Evolutionary conservation across 1,140 invertebrate species (phyloP), one percentile per base, ranked within the genome.

Genomic region (Amyelois transitella): DNA sequence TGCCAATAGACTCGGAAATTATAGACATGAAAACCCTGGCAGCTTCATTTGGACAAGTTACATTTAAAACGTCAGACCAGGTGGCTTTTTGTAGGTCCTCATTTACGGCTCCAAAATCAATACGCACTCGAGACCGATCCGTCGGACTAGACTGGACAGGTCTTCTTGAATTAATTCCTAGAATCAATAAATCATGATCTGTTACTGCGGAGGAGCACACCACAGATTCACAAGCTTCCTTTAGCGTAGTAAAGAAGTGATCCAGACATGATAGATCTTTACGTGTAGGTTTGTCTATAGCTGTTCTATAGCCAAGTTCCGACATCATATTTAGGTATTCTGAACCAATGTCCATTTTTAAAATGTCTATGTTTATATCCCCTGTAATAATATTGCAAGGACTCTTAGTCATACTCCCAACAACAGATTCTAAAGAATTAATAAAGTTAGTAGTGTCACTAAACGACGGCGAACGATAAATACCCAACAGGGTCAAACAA

Each of bases 381-480:
- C 51, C 57, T 48, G 56, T 43, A 5, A 58, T 2, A 17, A 58
- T 43, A 14, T 45, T 38, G 14, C 2, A 4, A 25, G 22, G 19
- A 20, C 17, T 28, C 49, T 19, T n/a, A 6, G 12, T 32, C 20
- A 20, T 43, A 6, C 17, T 32, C 20, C 0, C 6, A 19, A 59
- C n/a, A n/a, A 54, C 18, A 10, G 22, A 17, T n/a, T 59, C 17
- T 12, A 59, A 10, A 43, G 47, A 59, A 4, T 12, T 20, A 18
- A 59, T 18, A 22, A 59, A 59, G 6, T n/a, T 21, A 0, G 44
- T 38, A 14, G 22, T 18, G 28, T 59, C 44, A n/a, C 3, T 18
- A 18, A 59, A 49, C 1, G 57, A 59, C 0, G 57, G 57, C 17
- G 57, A 53, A 18, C 57, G 51, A 24, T 59, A 59, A 10, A 59